Percentiles rank a stretch among this genome's conserved stretches.
Evolutionary conservation across 2,888 invertebrate genomes (phyloP).

Genomic region (Cephonodes hylas): DNA sequence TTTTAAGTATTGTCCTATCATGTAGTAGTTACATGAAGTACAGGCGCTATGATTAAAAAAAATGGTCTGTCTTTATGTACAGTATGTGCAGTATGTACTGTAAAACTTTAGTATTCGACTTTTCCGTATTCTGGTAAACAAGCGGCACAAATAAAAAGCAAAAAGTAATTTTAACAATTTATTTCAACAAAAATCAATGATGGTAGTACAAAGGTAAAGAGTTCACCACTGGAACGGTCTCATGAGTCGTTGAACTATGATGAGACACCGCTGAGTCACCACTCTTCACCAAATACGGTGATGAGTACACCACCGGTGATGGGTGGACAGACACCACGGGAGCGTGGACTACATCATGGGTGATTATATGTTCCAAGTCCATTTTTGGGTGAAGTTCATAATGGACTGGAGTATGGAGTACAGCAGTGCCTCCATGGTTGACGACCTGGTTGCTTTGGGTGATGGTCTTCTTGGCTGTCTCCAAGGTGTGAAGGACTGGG

Average conservation of each 20-base stretch:
- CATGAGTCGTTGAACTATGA: constrained; percentile 72
- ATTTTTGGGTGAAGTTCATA: constrained; percentile 16
- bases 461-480: constrained; percentile 41
- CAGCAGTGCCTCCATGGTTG: constrained; percentile 48
- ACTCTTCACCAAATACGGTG: constrained; percentile 46
- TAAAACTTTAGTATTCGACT: neutral
- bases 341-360: constrained; percentile 31
- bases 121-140: neutral
- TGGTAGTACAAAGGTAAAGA: constrained; percentile 48
- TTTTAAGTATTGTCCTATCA: no score
- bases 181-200: constrained; percentile 33
- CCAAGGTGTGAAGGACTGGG: constrained; percentile 30
- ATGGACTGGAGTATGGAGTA: constrained; percentile 40
- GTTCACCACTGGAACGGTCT: constrained; percentile 55
- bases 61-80: no score
- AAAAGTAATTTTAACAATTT: constrained; percentile 19
- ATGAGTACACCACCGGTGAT: constrained; percentile 45
- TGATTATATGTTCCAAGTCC: constrained; percentile 29
- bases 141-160: neutral
- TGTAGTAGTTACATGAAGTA: no score
- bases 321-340: constrained; percentile 31
- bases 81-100: no score
- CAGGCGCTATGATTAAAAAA: no score
- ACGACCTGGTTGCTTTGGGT: constrained; percentile 65
- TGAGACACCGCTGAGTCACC: constrained; percentile 72